These are phyloP conservation scores for Chunga burmeisteri DNA, from an alignment of 2,113 vertebrate genomes.

Conservation along the genomic window DNA sequence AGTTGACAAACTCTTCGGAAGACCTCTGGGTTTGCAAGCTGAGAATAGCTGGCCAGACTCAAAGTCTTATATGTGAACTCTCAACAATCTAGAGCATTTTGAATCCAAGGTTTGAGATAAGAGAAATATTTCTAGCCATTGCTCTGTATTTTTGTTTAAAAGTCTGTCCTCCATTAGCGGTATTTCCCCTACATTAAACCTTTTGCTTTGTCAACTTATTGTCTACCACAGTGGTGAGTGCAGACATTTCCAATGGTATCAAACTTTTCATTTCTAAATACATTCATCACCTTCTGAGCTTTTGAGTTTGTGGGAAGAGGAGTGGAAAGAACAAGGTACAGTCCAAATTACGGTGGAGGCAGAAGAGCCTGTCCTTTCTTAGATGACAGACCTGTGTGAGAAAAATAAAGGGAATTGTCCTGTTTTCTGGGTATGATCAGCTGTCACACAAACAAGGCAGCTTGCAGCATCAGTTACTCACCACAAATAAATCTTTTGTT, in stretches of 20 bases:
- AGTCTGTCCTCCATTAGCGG: background rate
- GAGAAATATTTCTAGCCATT: background rate
- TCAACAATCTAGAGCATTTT: background rate
- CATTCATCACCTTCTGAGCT: fast-evolving
- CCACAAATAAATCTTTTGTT: background rate
- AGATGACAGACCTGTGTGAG: background rate
- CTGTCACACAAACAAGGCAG: background rate
- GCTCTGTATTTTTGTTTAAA: background rate
- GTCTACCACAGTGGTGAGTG: background rate
- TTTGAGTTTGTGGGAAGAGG: background rate
- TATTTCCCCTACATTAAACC: background rate
- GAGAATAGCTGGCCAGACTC: background rate
- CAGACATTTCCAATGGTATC: background rate
- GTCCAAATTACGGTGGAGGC: background rate
- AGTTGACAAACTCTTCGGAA: background rate
- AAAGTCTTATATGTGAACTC: background rate
- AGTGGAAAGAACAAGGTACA: background rate
- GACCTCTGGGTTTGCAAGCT: background rate
- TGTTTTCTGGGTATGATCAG: background rate
- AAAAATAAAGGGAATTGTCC: background rate
- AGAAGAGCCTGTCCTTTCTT: background rate
- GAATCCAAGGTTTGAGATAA: background rate
- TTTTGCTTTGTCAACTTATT: background rate
- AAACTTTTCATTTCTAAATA: background rate
- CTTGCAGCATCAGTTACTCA: background rate